These are phyloP conservation scores for Petrocephalus sullivani DNA, from an alignment of 2,797 vertebrate species.

Conservation along the genomic window DNA sequence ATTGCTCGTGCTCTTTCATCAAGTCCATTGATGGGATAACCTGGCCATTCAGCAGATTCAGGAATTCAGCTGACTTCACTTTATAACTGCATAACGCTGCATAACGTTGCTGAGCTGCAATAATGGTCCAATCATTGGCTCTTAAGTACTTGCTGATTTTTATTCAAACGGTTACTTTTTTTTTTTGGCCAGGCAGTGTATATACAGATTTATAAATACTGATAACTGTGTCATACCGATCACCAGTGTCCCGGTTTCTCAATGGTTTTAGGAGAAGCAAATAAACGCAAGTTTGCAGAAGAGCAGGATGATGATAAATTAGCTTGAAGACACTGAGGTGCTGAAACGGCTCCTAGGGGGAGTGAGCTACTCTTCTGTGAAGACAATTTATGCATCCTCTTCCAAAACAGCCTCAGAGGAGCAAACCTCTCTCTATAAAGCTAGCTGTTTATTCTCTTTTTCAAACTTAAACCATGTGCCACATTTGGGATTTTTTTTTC, in stretches of 20 bases:
- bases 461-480: not conserved
- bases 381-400: constrained; percentile 54
- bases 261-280: constrained; percentile 54
- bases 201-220: not conserved
- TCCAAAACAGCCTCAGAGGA: constrained; percentile 45
- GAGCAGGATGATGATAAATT: constrained; percentile 50
- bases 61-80: no score
- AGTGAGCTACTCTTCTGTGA: constrained; percentile 54
- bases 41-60: no score
- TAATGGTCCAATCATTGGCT: no score
- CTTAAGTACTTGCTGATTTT: no score
- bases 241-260: not conserved
- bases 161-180: no score
- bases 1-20: no score
- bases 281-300: constrained; percentile 58
- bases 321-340: constrained; percentile 59
- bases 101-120: no score
- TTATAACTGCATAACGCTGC: no score
- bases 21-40: no score
- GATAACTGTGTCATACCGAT: not conserved
- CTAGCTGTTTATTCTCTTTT: not conserved
- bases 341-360: constrained; percentile 45
- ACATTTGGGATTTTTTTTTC: not conserved
- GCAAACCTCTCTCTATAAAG: constrained; percentile 17
- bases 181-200: not conserved